Percentiles rank a stretch among this genome's conserved stretches.
Conservation (phyloP, 2,888 invertebrate genomes). For the Agapostemon virescens region DNA sequence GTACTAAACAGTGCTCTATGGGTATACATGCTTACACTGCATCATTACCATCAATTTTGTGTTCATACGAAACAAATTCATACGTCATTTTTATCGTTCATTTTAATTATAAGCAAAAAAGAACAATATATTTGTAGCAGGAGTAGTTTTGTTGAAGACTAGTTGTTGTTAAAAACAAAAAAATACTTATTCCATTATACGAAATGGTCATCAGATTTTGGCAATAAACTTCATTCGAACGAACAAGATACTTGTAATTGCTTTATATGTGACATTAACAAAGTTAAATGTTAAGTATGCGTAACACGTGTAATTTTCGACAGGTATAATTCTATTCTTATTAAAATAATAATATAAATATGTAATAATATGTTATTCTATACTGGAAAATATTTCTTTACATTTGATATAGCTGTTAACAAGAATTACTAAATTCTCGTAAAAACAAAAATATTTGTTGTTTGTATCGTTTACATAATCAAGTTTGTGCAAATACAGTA, state of each 20-base stretch:
- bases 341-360: constrained; percentile 13
- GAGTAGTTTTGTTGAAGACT: constrained; percentile 16
- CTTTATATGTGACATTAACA: constrained; percentile 3
- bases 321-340: not conserved
- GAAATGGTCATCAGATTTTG: constrained; percentile 22
- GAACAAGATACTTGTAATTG: constrained; percentile 21
- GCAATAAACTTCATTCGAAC: constrained; percentile 41
- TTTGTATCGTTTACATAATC: not conserved
- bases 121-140: constrained; percentile 18
- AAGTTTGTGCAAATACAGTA: not conserved
- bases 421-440: not conserved
- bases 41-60: constrained; percentile 49
- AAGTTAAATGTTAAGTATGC: constrained; percentile 3
- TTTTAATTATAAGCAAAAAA: constrained; percentile 20
- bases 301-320: constrained; percentile 7
- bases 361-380: constrained; percentile 17
- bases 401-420: constrained; percentile 8
- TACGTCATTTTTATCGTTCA: constrained; percentile 32
- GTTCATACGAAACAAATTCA: constrained; percentile 39
- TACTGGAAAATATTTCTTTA: not conserved
- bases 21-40: constrained; percentile 43
- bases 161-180: constrained; percentile 19
- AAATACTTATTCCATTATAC: constrained; percentile 11
- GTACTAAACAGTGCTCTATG: constrained; percentile 53
- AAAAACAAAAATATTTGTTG: not conserved